These are phyloP conservation scores for Aeoliscus strigatus DNA, from an alignment of 2,797 vertebrate genomes.

Conservation along the genomic window DNA sequence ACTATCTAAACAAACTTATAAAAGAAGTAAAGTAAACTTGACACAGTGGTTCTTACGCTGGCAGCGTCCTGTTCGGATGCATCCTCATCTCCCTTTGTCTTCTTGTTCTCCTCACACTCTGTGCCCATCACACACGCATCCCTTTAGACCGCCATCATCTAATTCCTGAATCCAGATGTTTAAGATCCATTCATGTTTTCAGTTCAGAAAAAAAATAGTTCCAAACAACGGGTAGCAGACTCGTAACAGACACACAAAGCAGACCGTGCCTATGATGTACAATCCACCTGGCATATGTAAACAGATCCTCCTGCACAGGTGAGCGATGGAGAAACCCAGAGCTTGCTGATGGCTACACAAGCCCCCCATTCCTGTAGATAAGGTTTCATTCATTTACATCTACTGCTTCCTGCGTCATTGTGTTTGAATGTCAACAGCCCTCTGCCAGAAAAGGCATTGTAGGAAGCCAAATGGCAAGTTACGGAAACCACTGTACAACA, in stretches of 20 bases:
- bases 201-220: slow-evolving; percentile 5
- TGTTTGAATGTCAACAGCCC: too few species aligned
- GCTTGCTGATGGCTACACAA: slow-evolving; percentile 20
- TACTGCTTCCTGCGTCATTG: slow-evolving; percentile 2
- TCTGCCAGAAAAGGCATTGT: too few species aligned
- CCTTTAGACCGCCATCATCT: slow-evolving; percentile 39
- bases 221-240: not conserved
- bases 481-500: too few species aligned
- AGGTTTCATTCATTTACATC: slow-evolving; percentile 56
- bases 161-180: slow-evolving; percentile 5
- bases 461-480: too few species aligned
- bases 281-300: slow-evolving; percentile 60
- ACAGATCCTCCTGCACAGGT: slow-evolving; percentile 54
- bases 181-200: slow-evolving; percentile 17
- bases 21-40: too few species aligned
- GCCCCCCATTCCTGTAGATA: slow-evolving; percentile 39
- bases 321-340: slow-evolving; percentile 27
- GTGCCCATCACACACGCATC: slow-evolving; percentile 67
- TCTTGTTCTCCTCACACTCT: slow-evolving; percentile 54
- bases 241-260: not conserved
- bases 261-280: slow-evolving; percentile 14
- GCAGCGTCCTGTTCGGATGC: slow-evolving; percentile 47
- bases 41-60: slow-evolving; percentile 64
- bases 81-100: slow-evolving; percentile 42
- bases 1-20: too few species aligned